Conservation (phyloP, 2,113 vertebrate genomes). For the Brienomyrus brachyistius region DNA sequence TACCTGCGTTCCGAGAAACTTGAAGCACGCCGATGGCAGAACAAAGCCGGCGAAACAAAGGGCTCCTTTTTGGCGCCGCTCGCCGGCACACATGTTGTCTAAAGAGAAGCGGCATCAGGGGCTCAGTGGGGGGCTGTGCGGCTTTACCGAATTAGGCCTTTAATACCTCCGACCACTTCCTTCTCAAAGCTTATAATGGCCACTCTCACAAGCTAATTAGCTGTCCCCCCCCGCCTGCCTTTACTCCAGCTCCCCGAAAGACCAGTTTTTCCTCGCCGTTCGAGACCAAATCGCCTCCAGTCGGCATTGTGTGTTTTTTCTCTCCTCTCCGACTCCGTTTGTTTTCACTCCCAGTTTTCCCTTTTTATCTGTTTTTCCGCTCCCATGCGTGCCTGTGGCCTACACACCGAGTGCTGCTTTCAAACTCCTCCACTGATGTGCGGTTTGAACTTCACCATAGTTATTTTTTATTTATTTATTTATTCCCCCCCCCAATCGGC, state of each 20-base stretch:
- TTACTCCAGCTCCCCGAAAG: conserved; percentile 39
- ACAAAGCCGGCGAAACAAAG: conserved; percentile 77
- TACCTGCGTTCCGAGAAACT: conserved; percentile 96
- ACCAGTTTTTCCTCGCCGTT: conserved; percentile 54
- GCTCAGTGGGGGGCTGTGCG: conserved; percentile 91
- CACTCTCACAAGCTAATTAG: conserved; percentile 93
- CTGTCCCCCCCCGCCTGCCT: conserved; percentile 48
- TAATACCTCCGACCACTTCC: conserved; percentile 83
- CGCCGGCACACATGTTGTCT: conserved; percentile 98
- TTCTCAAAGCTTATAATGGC: conserved; percentile 85
- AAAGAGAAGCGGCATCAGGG: conserved; percentile 99
- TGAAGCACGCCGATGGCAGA: conserved; percentile 86
- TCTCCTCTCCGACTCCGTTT: conserved; percentile 45
- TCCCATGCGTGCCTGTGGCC: conserved; percentile 43
- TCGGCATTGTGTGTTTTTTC: conserved; percentile 50
- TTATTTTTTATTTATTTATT: conserved; percentile 30
- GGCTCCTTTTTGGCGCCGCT: conserved; percentile 86
- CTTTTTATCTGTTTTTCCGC: conserved; percentile 50
- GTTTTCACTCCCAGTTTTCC: conserved; percentile 65
- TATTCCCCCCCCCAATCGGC: too few relatives aligned
- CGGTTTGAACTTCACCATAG: conserved; percentile 51
- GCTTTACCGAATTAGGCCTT: conserved; percentile 87
- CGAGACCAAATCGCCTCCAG: conserved; percentile 59
- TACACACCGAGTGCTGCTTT: conserved; percentile 57
- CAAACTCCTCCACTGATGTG: conserved; percentile 58